These are phyloP conservation scores for Temnothorax nylanderi DNA, from an alignment of 1,140 invertebrate species.

Conservation along the genomic window DNA sequence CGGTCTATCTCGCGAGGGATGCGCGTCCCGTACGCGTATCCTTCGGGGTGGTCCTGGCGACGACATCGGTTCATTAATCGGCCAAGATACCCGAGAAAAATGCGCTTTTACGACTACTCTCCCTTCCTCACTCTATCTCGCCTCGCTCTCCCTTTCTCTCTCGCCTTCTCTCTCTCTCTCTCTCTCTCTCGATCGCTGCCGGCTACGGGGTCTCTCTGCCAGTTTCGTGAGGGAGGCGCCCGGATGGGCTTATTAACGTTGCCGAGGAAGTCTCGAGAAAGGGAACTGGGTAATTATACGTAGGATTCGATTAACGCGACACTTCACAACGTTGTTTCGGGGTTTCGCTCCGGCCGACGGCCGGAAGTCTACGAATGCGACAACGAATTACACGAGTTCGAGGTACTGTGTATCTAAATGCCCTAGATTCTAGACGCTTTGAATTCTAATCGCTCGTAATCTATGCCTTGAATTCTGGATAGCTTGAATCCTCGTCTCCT, in stretches of 20 bases:
- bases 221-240: slow-evolving; percentile 29
- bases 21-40: slow-evolving; percentile 78
- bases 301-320: slow-evolving; percentile 41
- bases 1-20: slow-evolving; percentile 75
- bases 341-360: background rate
- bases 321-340: slow-evolving; percentile 47
- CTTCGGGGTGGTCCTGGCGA: slow-evolving; percentile 82
- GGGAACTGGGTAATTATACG: slow-evolving; percentile 31
- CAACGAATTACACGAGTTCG: slow-evolving; percentile 18
- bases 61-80: slow-evolving; percentile 85
- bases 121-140: slow-evolving; percentile 37
- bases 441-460: slow-evolving; percentile 28
- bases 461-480: background rate
- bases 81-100: slow-evolving; percentile 81
- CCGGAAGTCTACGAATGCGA: slow-evolving; percentile 1
- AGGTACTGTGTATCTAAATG: slow-evolving; percentile 6
- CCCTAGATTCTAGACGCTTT: slow-evolving; percentile 28
- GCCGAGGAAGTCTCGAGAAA: background rate
- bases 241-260: slow-evolving; percentile 45
- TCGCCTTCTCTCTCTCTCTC: background rate
- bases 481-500: slow-evolving; percentile 5
- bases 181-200: background rate
- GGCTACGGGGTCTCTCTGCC: background rate
- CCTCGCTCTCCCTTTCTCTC: background rate
- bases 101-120: slow-evolving; percentile 77